Percentiles rank a stretch among this genome's conserved stretches.
Conservation (phyloP, 2,888 invertebrate species). For the Tupiocoris notatus region DNA sequence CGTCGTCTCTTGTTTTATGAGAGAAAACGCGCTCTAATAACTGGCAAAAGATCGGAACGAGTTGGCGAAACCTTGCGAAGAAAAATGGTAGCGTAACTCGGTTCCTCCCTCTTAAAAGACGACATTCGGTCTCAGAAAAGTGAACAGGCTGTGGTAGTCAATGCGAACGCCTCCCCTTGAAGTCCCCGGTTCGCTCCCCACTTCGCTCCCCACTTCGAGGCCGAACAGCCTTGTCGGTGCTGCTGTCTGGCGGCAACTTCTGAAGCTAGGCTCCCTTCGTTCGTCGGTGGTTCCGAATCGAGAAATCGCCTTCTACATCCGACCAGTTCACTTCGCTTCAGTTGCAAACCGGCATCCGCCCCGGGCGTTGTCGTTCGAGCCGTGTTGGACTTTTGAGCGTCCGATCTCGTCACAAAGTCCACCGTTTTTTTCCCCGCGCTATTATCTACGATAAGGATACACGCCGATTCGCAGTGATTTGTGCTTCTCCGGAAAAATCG, state of each 20-base stretch:
- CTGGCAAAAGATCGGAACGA: too few relatives aligned
- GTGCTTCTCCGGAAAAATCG: not conserved
- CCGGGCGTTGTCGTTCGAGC: slow-evolving; percentile 7
- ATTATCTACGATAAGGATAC: not conserved
- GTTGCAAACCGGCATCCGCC: slow-evolving; percentile 26
- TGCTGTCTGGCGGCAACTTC: slow-evolving; percentile 22
- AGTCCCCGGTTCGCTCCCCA: slow-evolving; percentile 8
- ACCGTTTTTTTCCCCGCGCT: not conserved
- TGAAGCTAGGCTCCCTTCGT: not conserved
- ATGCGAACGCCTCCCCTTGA: slow-evolving; percentile 27
- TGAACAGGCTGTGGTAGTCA: slow-evolving; percentile 29
- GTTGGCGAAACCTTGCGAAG: too few relatives aligned
- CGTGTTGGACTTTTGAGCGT: not conserved
- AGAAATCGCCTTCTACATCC: not conserved
- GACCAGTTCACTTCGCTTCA: slow-evolving; percentile 1
- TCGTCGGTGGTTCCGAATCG: not conserved
- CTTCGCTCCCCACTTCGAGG: not conserved
- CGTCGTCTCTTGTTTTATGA: too few relatives aligned
- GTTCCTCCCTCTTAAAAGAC: slow-evolving; percentile 6
- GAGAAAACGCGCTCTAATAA: too few relatives aligned
- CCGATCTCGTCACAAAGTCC: not conserved
- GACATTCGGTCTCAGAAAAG: slow-evolving; percentile 10
- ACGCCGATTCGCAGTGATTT: not conserved
- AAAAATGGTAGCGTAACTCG: too few relatives aligned
- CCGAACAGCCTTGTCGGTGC: slow-evolving; percentile 24